Evolutionary conservation across 2,113 vertebrate species (phyloP).

Genomic region (Macheiramphus alcinus): DNA sequence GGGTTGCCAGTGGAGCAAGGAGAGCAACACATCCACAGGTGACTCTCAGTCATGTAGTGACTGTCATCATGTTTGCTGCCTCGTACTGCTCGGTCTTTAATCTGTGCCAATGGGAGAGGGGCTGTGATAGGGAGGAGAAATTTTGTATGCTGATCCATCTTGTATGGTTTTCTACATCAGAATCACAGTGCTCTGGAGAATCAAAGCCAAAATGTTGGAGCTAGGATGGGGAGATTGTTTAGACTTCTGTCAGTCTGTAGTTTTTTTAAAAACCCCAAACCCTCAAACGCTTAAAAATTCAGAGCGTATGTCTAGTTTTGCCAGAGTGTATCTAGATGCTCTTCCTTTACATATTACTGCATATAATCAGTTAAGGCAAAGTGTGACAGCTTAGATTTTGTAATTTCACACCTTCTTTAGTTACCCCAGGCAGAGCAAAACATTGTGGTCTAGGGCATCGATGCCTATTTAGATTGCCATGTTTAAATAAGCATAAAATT

Average conservation of each 20-base stretch:
- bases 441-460: neutral
- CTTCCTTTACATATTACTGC: neutral
- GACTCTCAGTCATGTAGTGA: neutral
- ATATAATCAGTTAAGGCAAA: neutral
- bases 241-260: neutral
- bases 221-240: neutral
- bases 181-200: neutral
- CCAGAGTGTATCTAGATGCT: neutral
- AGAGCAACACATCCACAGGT: neutral
- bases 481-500: slow-evolving; percentile 16
- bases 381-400: neutral
- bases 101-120: neutral
- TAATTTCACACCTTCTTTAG: slow-evolving; percentile 23
- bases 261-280: neutral
- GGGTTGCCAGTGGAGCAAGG: neutral
- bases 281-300: neutral
- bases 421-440: neutral
- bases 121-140: neutral
- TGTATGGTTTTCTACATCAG: neutral
- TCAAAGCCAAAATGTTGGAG: neutral
- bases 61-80: neutral
- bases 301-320: neutral
- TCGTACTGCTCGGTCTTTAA: neutral
- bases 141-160: neutral
- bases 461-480: neutral